A percentile compares a stretch with the other conserved stretches of the same genome.
Evolutionary conservation across 2,797 vertebrate genomes (phyloP).

Genomic region (Tragelaphus eurycerus): DNA sequence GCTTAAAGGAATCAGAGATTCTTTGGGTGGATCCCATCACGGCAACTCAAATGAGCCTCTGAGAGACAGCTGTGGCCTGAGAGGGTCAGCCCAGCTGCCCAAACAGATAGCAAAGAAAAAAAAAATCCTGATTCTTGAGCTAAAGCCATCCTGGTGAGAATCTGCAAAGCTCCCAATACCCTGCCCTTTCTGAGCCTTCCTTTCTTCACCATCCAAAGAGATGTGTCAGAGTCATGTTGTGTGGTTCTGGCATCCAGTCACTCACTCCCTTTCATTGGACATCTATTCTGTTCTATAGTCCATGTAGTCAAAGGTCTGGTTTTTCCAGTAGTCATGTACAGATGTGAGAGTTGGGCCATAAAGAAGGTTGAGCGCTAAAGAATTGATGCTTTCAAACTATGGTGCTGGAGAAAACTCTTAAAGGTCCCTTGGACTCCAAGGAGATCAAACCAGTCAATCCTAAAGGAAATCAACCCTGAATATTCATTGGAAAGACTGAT

Average conservation of each 20-base stretch:
- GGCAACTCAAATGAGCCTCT: accelerated
- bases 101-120: accelerated
- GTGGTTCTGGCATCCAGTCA: accelerated
- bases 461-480: not conserved
- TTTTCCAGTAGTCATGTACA: not conserved
- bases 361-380: not conserved
- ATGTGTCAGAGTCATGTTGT: accelerated
- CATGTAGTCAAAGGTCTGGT: not conserved
- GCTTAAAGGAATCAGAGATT: not conserved
- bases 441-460: not conserved
- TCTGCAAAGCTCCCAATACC: no score
- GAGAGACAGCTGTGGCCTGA: accelerated
- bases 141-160: not conserved
- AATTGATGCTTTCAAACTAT: not conserved
- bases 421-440: not conserved
- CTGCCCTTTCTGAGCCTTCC: accelerated
- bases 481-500: not conserved
- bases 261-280: not conserved
- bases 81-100: not conserved
- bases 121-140: accelerated
- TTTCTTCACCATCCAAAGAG: accelerated
- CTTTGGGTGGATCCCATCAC: not conserved
- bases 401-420: not conserved
- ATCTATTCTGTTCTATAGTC: not conserved
- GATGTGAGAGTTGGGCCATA: not conserved